Conservation (phyloP, 2,888 invertebrate species). For the Hirtodrosophila histrioides region DNA sequence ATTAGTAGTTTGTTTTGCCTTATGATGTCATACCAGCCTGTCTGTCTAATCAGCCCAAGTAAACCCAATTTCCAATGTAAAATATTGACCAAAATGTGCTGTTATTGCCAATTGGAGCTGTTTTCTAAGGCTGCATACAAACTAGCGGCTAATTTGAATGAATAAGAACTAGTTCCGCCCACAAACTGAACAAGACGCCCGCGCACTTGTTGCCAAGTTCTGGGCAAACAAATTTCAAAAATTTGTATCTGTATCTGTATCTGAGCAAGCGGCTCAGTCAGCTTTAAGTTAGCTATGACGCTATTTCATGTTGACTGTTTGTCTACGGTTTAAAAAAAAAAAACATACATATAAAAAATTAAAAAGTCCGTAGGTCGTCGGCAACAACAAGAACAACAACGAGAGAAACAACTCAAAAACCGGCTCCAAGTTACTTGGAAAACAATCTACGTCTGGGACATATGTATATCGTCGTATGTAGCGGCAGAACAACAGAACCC, state of each 20-base stretch:
- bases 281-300: slow-evolving; percentile 61
- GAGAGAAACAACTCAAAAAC: slow-evolving; percentile 61
- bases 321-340: slow-evolving; percentile 54
- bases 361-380: slow-evolving; percentile 70
- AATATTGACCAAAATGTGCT: too few species aligned
- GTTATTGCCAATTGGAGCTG: too few species aligned
- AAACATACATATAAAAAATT: background rate
- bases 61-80: background rate
- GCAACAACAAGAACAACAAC: too few species aligned
- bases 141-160: slow-evolving; percentile 29
- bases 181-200: slow-evolving; percentile 32
- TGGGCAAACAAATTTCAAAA: slow-evolving; percentile 38
- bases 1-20: too few species aligned
- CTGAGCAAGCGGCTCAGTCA: slow-evolving; percentile 17
- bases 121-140: background rate
- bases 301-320: slow-evolving; percentile 65
- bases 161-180: slow-evolving; percentile 48
- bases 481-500: slow-evolving; percentile 49
- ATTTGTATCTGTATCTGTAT: slow-evolving; percentile 23
- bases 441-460: slow-evolving; percentile 57
- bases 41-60: too few species aligned
- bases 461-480: slow-evolving; percentile 18
- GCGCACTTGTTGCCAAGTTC: slow-evolving; percentile 42
- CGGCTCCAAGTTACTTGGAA: slow-evolving; percentile 76
- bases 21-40: too few species aligned